These are phyloP conservation scores for Antigone vipio DNA, from an alignment of 2,113 vertebrate genomes.

Conservation along the genomic window DNA sequence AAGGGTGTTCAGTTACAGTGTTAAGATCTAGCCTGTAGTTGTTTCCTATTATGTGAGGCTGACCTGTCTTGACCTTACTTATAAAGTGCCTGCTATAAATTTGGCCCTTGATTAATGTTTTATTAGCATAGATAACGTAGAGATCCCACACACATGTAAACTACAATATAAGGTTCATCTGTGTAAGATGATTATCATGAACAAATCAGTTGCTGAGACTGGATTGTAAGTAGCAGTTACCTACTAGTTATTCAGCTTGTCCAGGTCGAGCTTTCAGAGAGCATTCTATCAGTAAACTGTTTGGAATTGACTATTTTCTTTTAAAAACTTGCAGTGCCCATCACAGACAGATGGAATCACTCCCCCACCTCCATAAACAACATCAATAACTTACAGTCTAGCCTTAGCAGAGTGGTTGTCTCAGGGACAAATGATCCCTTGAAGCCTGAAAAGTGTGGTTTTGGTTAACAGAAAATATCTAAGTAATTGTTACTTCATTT, in stretches of 20 bases:
- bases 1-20: conserved; percentile 85
- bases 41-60: conserved; percentile 87
- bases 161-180: conserved; percentile 61
- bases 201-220: conserved; percentile 77
- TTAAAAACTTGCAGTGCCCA: background rate
- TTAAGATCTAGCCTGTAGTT: conserved; percentile 81
- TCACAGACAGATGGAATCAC: conserved; percentile 31
- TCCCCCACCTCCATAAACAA: conserved; percentile 44
- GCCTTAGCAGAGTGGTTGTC: background rate
- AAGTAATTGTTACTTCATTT: conserved; percentile 16
- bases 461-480: conserved; percentile 44
- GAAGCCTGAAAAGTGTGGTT: conserved; percentile 42
- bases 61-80: conserved; percentile 83
- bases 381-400: conserved; percentile 3
- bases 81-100: conserved; percentile 74
- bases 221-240: conserved; percentile 26
- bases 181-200: conserved; percentile 80
- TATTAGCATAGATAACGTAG: conserved; percentile 82
- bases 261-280: conserved; percentile 19
- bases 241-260: conserved; percentile 30
- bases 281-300: background rate
- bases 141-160: conserved; percentile 73
- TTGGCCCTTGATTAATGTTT: conserved; percentile 81
- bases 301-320: background rate
- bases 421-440: conserved; percentile 35